phyloP scores from a whole-genome alignment of 2,888 invertebrate genomes.

The Hyalella azteca region DNA sequence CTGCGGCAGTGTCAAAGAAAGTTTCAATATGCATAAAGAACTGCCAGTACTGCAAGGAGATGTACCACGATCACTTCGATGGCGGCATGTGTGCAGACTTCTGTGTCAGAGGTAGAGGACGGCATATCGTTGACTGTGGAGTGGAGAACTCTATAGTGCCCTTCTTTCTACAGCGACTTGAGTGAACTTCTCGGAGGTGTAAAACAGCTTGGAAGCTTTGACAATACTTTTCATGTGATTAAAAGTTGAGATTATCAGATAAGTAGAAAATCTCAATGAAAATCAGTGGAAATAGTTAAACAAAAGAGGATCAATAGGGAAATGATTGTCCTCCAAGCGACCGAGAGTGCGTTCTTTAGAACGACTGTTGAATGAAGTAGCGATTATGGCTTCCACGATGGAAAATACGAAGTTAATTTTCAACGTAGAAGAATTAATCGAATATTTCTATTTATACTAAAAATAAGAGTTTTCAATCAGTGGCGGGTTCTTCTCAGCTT shows the following conservation, averaged over 20 bases:
- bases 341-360: too few species aligned
- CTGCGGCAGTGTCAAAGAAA: conserved; percentile 35
- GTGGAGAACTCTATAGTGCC: conserved; percentile 80
- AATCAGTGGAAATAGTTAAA: too few species aligned
- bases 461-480: too few species aligned
- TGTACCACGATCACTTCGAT: conserved; percentile 85
- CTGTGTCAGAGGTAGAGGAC: conserved; percentile 82
- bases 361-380: too few species aligned
- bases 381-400: background rate
- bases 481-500: too few species aligned
- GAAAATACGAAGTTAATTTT: conserved; percentile 6
- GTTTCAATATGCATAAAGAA: conserved; percentile 68
- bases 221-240: too few species aligned
- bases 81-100: conserved; percentile 84
- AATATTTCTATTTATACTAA: background rate
- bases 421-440: background rate
- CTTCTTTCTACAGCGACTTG: conserved; percentile 67
- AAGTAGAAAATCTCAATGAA: too few species aligned
- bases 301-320: too few species aligned
- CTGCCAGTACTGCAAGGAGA: conserved; percentile 88
- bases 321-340: too few species aligned
- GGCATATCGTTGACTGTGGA: conserved; percentile 84
- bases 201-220: too few species aligned
- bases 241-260: too few species aligned
- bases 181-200: conserved; percentile 44